Evolutionary conservation across 2,797 vertebrate species (phyloP), one percentile per base, ranked within the genome.

Genomic region (Morus bassanus): DNA sequence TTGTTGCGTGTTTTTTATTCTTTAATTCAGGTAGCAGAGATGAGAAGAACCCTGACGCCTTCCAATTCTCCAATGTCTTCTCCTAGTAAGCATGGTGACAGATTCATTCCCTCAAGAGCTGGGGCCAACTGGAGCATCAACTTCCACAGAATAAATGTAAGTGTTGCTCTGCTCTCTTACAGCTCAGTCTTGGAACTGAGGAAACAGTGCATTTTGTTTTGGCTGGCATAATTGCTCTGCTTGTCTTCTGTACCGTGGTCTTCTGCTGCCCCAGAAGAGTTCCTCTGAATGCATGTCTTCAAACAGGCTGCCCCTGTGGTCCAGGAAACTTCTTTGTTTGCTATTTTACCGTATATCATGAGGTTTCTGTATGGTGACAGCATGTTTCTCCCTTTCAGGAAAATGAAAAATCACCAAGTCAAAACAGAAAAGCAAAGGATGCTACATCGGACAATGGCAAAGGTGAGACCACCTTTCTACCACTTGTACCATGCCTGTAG

Each of bases 111-210:
- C 25, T 99, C 99, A 10, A 98, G 99, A 92, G 99, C 99, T 0
- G 99, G 99, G 30, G 99, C 99, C 97, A 99, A 99, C 98, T 99
- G 99, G 99, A 99, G 99, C 79, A 99, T 99, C 91, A 99, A 99
- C 95, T 99, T 99, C 97, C 99, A 99, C 97, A 98, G 99, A 94
- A 99, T 99, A 98, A 99, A 99, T 68, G 99, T 99, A 96, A 98
- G 99, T 95, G 33, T 59, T 65, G 23, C 22, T 76, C 30, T 10
- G 6, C 9, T 85, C 27, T 91, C 39, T 41, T 67, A 2, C 28
- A 83, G 33, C 51, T 45, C 41, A 35, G 25, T 13, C 63, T 78
- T 59, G 51, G 33, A 76, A 78, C 27, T 63, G 39, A 84, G 43
- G 56, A 67, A 77, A 3, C 13, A 5, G 6, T 50, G 11, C 18